These are phyloP conservation scores for Dufourea novaeangliae DNA, from an alignment of 1,140 invertebrate genomes.

Conservation along the genomic window DNA sequence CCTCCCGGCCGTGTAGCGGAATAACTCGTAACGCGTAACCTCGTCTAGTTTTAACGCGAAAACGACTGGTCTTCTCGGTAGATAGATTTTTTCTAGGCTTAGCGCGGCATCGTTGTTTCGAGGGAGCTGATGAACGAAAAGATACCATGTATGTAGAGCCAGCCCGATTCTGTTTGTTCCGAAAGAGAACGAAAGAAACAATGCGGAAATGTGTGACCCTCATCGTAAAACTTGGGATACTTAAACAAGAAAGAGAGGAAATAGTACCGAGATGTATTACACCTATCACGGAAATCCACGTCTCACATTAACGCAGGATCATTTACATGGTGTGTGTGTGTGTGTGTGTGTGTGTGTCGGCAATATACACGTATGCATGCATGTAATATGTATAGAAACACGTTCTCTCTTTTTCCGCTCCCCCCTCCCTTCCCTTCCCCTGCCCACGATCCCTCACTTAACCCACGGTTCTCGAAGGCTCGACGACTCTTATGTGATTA, in stretches of 20 bases:
- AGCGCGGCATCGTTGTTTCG: slow-evolving; percentile 52
- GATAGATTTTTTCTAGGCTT: slow-evolving; percentile 63
- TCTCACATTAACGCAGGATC: slow-evolving; percentile 1
- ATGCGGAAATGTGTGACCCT: slow-evolving; percentile 25
- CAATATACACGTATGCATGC: slow-evolving; percentile 43
- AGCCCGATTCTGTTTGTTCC: slow-evolving; percentile 45
- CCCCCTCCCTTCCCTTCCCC: background rate
- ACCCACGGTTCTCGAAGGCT: slow-evolving; percentile 60
- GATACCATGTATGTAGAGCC: slow-evolving; percentile 56
- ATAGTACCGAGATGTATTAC: too few species aligned
- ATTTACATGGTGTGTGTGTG: slow-evolving; percentile 20
- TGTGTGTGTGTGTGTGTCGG: slow-evolving; percentile 1
- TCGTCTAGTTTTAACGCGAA: slow-evolving; percentile 54
- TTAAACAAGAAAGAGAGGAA: too few species aligned
- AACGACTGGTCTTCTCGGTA: slow-evolving; percentile 65
- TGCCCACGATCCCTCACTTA: too few species aligned
- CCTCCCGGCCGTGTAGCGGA: slow-evolving; percentile 42
- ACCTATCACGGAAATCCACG: background rate
- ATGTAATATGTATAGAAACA: slow-evolving; percentile 36
- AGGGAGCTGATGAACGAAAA: slow-evolving; percentile 34
- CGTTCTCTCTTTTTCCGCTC: slow-evolving; percentile 13
- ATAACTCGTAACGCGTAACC: slow-evolving; percentile 52
- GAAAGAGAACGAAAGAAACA: slow-evolving; percentile 21
- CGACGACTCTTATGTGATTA: slow-evolving; percentile 80
- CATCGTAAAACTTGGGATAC: slow-evolving; percentile 11